Evolutionary conservation across 2,113 vertebrate genomes (phyloP).

Genomic region (Equus quagga): DNA sequence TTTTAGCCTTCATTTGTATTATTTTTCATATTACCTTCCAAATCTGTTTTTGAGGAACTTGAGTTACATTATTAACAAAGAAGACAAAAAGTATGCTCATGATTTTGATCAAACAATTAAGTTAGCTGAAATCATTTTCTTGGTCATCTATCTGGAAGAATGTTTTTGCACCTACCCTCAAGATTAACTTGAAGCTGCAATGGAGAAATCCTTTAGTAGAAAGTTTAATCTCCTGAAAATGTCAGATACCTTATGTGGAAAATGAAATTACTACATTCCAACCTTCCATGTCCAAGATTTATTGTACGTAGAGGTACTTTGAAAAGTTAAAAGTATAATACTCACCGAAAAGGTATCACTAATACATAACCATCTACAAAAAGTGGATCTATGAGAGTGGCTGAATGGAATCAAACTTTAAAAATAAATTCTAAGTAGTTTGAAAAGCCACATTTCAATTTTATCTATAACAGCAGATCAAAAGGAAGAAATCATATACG

Average conservation of each 20-base stretch:
- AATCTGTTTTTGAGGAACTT: slow-evolving; percentile 10
- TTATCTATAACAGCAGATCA: neutral
- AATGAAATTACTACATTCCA: neutral
- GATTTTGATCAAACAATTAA: neutral
- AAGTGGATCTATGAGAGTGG: neutral
- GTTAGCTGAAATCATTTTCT: neutral
- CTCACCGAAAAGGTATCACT: neutral
- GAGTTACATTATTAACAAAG: neutral
- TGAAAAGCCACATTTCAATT: slow-evolving; percentile 6
- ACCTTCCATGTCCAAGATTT: neutral
- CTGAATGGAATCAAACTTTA: neutral
- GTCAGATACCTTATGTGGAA: neutral
- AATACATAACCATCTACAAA: neutral
- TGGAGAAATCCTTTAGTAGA: neutral
- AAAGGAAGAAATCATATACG: neutral
- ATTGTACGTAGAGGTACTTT: neutral
- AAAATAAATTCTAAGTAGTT: neutral
- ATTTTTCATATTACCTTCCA: neutral
- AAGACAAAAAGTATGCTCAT: neutral
- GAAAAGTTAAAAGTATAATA: neutral
- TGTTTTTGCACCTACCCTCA: neutral
- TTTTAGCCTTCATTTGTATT: neutral
- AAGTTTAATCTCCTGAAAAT: neutral
- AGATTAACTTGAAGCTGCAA: neutral
- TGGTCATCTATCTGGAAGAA: neutral